Base-by-base conservation (phyloP, 1,140 invertebrate species). In the Mamestra configurata region DNA sequence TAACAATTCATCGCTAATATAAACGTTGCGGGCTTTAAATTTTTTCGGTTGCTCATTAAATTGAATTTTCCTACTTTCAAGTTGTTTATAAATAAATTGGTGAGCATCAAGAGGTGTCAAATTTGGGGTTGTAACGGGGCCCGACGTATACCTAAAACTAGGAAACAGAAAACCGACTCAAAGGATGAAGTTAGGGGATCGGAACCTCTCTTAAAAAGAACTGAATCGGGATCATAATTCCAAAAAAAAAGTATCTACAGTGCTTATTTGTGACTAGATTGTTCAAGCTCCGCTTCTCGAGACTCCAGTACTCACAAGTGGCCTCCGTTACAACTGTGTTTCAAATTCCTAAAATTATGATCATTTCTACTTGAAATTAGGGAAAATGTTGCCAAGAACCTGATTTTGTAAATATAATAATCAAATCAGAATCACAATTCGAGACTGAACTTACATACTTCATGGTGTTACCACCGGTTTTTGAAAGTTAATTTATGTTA, bases 401-500 rank as follows among this genome's bases (percentile, higher is more conserved):
- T 49, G 66, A 70, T 70, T 70, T 27, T 70, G 66, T 70, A 70
- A 49, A 70, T 70, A 70, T n/a, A 15, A 37, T 70, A 49, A 70
- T 49, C 4, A 70, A 70, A 70, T 70, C 66, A 27, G 66, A 40
- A 11, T 49, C 40, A 11, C 22, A 13, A 43, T n/a, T 22, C 27
- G 35, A 46, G 4, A 24, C n/a, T 22, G 11, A 66, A 35, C 59
- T 64, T 68, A 68, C 64, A 46, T 68, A 68, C 37, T 27, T 46
- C 37, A 46, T 68, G 64, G 64, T 68, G 18, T 46, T 70, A 8
- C 20, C 20, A 27, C 35, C 35, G 35, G 61, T 66, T 66, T 40
- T 66, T 66, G 35, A 13, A 20, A 66, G 61, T 10, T 31, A 22
- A 53, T 0, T 53, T 22, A 40, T 40, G n/a, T 40, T 40, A 10